phyloP scores from a whole-genome alignment of 2,888 invertebrate species.

The Lepas anatifera region DNA sequence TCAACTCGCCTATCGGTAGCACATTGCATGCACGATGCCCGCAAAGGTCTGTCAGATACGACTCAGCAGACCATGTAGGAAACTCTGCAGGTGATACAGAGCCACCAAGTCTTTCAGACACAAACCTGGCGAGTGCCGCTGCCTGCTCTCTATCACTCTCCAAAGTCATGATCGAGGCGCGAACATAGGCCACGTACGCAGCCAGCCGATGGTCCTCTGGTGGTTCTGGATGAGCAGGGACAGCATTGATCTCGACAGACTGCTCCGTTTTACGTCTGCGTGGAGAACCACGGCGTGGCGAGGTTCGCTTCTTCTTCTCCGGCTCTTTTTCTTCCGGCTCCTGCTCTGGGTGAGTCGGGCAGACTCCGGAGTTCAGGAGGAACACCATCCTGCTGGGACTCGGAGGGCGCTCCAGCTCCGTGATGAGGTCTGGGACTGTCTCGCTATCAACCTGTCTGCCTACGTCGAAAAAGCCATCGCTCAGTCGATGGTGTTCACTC shows the following conservation, averaged over 20 bases:
- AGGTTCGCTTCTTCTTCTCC: background rate
- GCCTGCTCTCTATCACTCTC: background rate
- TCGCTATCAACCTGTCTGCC: background rate
- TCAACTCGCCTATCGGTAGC: background rate
- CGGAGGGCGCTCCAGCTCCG: background rate
- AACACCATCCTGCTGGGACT: background rate
- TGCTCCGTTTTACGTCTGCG: background rate
- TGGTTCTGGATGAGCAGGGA: background rate
- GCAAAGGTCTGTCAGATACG: background rate
- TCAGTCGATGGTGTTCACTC: background rate
- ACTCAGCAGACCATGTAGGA: background rate
- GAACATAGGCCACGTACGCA: background rate
- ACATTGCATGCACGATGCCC: background rate
- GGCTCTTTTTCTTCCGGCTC: background rate
- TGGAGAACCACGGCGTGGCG: background rate
- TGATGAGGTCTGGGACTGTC: background rate
- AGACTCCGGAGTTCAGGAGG: background rate
- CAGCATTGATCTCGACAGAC: background rate
- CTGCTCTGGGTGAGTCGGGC: background rate
- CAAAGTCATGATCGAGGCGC: background rate
- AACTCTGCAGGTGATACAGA: background rate
- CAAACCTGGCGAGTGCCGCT: background rate
- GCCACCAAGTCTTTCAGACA: background rate
- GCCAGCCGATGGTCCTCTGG: background rate
- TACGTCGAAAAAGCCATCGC: background rate